Conservation (phyloP, 2,888 invertebrate species). For the Amaurobius ferox region DNA sequence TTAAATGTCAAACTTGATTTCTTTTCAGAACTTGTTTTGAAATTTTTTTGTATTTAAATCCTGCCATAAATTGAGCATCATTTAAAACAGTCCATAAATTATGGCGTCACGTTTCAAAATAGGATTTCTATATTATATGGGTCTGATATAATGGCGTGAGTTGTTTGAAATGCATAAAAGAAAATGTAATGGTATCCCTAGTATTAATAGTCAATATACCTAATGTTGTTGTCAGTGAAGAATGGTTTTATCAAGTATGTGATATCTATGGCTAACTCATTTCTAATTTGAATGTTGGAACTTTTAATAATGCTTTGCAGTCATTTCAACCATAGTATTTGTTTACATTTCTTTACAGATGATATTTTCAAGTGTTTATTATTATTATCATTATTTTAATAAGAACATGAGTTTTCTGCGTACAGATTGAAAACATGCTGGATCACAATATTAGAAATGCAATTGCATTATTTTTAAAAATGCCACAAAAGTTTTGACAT, state of each 20-base stretch:
- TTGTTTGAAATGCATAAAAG: not conserved
- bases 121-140: not conserved
- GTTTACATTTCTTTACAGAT: not conserved
- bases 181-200: not conserved
- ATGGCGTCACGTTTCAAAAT: too few relatives aligned
- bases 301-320: not conserved
- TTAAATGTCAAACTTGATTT: too few relatives aligned
- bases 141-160: not conserved
- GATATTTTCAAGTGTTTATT: not conserved
- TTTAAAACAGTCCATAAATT: not conserved
- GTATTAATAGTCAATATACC: not conserved
- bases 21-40: not conserved
- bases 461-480: too few relatives aligned
- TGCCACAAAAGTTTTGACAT: too few relatives aligned
- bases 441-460: too few relatives aligned
- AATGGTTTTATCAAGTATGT: not conserved
- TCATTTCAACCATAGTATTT: not conserved
- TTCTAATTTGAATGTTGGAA: not conserved
- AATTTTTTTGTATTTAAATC: not conserved
- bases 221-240: not conserved
- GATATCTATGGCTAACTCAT: not conserved
- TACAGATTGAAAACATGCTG: not conserved
- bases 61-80: slow-evolving; percentile 15
- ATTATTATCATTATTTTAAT: not conserved
- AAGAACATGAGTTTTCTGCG: not conserved